Evolutionary conservation across 2,888 invertebrate genomes (phyloP), one percentile per base, ranked within the genome.

Genomic region (Ceraclea dissimilis): DNA sequence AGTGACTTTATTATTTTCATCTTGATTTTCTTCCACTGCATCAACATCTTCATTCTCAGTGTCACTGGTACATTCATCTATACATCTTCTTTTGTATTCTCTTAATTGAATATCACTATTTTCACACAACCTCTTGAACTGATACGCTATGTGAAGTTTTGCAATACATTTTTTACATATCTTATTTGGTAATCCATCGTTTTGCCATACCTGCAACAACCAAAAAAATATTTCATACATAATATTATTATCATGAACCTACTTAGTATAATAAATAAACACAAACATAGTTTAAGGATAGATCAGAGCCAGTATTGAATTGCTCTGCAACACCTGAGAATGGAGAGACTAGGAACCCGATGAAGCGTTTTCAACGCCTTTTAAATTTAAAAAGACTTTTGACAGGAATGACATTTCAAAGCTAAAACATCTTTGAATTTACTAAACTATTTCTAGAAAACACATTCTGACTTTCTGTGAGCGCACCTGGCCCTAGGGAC

Each of bases 121-220:
- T 63, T 75, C 72, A 62, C 74, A 74, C 57, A 68, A 69, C 62
- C 71, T 74, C 63, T 74, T 75, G 63, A 76, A 74, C 60, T 74
- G 73, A 63, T 70, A 75, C 1, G 73, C 69, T 58, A 74, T 71
- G 61, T 74, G 72, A 16, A 76, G 63, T 63, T 72, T 73, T 1
- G 71, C 70, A 21, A 70, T 70, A 64, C 76, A 76, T 64, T 71
- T 72, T 52, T 72, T 70, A 62, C 76, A 76, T 52, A 76, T 73
- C 65, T 73, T 71, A 19, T 67, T 63, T 18, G 76, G 75, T 33
- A 76, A 62, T 33, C 71, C 70, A 64, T 76, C 76, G 61, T 73
- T 72, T 64, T 71, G 74, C 73, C 73, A 72, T 16, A 75, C 74
- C 75, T 76, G 53, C 26, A 63, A 54, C 34, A 19, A 47, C 2